Evolutionary conservation across 2,113 vertebrate species (phyloP).

Genomic region (Oreocharis arfaki): DNA sequence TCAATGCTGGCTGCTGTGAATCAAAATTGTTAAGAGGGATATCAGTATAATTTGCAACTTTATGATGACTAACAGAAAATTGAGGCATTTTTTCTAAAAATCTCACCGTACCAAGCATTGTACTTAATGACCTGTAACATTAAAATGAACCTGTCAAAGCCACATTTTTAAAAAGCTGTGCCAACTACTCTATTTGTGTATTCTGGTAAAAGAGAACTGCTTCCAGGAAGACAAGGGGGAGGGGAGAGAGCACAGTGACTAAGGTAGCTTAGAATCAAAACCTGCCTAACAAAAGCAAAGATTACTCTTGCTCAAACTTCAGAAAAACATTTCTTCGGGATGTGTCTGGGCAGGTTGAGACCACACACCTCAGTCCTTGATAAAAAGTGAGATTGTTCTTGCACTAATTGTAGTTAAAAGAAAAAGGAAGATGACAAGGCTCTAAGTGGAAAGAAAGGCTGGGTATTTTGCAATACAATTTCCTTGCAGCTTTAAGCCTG

Average conservation of each 20-base stretch:
- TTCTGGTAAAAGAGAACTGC: neutral
- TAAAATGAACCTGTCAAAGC: neutral
- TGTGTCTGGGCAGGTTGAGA: neutral
- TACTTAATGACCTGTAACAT: neutral
- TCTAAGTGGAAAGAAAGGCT: neutral
- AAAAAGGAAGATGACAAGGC: neutral
- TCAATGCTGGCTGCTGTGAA: neutral
- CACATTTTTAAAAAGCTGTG: neutral
- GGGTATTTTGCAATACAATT: neutral
- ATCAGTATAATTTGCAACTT: neutral
- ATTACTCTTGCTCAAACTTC: neutral
- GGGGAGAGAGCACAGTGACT: neutral
- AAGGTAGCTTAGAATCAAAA: neutral
- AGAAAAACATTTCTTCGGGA: neutral
- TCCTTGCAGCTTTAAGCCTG: neutral
- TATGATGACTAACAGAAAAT: neutral
- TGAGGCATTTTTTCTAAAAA: neutral
- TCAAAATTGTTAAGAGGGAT: neutral
- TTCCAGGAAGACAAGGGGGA: neutral
- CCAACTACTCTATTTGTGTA: neutral
- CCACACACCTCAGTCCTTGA: neutral
- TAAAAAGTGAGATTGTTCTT: neutral
- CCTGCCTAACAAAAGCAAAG: neutral
- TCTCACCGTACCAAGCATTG: neutral
- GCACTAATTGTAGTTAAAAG: neutral